These are phyloP conservation scores for Gymnorhina tibicen DNA, from an alignment of 2,113 vertebrate species.

Conservation along the genomic window DNA sequence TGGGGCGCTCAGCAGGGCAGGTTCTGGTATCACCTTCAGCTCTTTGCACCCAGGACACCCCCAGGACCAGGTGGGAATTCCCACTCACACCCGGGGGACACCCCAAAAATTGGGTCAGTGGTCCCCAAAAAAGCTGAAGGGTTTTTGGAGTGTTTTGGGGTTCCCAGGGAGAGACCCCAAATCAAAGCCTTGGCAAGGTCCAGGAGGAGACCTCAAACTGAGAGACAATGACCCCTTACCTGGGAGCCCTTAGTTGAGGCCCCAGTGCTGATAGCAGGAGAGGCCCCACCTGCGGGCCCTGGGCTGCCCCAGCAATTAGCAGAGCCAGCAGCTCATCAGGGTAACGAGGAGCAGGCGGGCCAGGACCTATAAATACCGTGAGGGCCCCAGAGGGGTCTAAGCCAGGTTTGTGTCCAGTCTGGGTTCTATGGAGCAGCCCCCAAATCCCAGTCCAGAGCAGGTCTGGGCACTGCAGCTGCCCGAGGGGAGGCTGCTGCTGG, in stretches of 20 bases:
- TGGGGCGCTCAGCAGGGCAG: background rate
- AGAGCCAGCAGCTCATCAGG: background rate
- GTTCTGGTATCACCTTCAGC: background rate
- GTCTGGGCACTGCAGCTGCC: background rate
- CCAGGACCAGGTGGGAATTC: background rate
- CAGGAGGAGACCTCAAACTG: background rate
- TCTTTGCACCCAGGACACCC: background rate
- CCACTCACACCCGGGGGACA: background rate
- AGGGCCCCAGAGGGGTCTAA: accelerated
- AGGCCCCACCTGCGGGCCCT: accelerated
- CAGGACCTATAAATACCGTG: background rate
- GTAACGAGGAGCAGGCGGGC: background rate
- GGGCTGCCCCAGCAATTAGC: background rate
- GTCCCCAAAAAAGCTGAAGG: background rate
- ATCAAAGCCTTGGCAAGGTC: background rate
- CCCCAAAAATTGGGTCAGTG: background rate
- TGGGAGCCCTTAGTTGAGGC: too few species aligned
- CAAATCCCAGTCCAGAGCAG: background rate
- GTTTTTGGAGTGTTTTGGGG: background rate
- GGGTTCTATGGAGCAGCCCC: background rate
- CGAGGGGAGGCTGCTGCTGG: accelerated
- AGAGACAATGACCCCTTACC: accelerated
- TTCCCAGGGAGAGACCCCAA: background rate
- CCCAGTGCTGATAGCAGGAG: accelerated
- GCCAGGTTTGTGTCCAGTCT: accelerated